Conservation (phyloP, 2,113 vertebrate species). For the Nipponia nippon region DNA sequence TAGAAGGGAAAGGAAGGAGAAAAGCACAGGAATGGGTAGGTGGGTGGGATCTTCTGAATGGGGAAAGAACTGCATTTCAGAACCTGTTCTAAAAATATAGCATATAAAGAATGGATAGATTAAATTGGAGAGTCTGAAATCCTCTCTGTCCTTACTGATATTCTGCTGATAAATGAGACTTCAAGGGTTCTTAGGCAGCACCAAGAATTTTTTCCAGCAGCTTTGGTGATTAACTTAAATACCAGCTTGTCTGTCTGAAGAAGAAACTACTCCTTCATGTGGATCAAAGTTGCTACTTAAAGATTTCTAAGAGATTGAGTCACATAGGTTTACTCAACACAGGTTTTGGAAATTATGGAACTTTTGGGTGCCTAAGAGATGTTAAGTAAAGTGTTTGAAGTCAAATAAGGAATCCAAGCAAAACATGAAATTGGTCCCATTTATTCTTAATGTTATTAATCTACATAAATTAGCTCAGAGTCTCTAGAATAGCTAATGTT, state of each 20-base stretch:
- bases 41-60: not conserved
- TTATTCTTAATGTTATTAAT: not conserved
- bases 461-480: not conserved
- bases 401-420: not conserved
- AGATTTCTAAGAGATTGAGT: not conserved
- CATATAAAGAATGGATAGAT: not conserved
- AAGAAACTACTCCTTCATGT: not conserved
- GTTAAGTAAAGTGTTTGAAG: not conserved
- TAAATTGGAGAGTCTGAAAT: not conserved
- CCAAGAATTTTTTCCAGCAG: not conserved
- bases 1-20: not conserved
- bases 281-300: not conserved
- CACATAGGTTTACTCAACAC: not conserved
- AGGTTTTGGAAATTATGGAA: not conserved
- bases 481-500: not conserved
- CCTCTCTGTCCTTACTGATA: not conserved
- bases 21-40: not conserved
- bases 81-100: not conserved
- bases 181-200: not conserved
- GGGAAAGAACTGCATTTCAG: not conserved
- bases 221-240: not conserved
- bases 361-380: not conserved
- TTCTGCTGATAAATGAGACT: not conserved
- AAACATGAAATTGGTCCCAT: not conserved
- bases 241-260: not conserved